Conservation (phyloP, 2,113 vertebrate genomes). For the Tetraodon nigroviridis region DNA sequence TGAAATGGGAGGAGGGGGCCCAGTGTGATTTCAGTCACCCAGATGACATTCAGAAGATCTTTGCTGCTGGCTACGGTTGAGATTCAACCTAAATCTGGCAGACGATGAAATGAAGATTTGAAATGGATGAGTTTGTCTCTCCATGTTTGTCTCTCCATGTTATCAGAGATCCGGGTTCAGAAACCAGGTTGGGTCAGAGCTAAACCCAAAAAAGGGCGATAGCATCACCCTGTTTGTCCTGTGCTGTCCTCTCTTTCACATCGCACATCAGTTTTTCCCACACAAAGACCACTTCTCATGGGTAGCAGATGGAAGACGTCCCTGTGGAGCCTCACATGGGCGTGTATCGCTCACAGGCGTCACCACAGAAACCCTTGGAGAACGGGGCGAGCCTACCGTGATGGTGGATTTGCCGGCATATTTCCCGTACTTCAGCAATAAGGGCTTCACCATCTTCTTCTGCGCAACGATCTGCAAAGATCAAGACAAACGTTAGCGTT, state of each 20-base stretch:
- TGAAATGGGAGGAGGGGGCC: no score
- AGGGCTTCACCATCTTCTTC: conserved; percentile 85
- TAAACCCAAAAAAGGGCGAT: no score
- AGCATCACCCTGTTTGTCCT: no score
- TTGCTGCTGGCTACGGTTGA: no score
- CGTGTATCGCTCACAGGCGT: neutral
- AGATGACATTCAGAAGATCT: no score
- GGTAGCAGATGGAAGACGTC: conserved; percentile 2
- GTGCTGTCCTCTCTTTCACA: conserved; percentile 11
- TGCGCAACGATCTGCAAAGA: conserved; percentile 88
- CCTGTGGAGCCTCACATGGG: neutral
- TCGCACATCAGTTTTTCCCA: conserved; percentile 10
- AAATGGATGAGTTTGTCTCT: no score
- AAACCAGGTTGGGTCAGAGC: no score
- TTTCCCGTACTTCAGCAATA: conserved; percentile 89
- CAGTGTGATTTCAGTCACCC: no score
- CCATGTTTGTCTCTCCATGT: no score
- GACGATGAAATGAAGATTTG: no score
- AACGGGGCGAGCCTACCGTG: conserved; percentile 76
- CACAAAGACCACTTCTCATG: conserved; percentile 12
- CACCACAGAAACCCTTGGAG: neutral
- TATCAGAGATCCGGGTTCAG: no score
- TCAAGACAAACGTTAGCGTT: conserved; percentile 29
- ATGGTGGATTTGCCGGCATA: conserved; percentile 91
- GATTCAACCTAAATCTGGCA: no score